Base-by-base conservation (phyloP, 2,888 invertebrate species). In the Magallana nippona region DNA sequence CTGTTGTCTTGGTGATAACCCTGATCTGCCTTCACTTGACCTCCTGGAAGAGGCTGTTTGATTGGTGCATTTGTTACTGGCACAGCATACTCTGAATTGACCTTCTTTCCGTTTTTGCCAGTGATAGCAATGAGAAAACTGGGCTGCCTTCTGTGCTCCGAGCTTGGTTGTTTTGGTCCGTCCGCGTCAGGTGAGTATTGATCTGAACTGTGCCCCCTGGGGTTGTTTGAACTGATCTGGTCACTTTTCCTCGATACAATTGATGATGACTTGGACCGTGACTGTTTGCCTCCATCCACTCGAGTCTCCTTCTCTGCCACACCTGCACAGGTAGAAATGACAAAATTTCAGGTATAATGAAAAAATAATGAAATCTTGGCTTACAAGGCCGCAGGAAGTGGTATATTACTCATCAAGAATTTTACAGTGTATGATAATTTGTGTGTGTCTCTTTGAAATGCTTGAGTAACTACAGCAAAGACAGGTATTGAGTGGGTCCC, bases 61-160 rank as follows among this genome's bases (percentile, higher is more conserved):
- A 84, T 81, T 13, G 83, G 78, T 17, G 85, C 84, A 80, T 88
- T 88, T 79, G 87, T 86, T 82, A 87, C 87, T 55, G 89, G 89
- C 71, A 89, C 89, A 62, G 87, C 87, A 79, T 90, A 90, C 80
- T 89, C 87, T 5, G 86, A 85, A 13, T 85, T 78, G 81, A 56
- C 56, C 55, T 82, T 79, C 13, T 83, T 83, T 13, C 82, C 83
- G 58, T 85, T 86, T 71, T 89, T 90, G 2, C 87, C 87, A 0
- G 91, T 89, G 80, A 93, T 90, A n/a, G 93, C 93, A 11, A 89
- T 87, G 63, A 93, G 88, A 86, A 92, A 93, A 85, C 93, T 93
- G 8, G 92, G 89, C 87, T 93, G 93, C 10, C 93, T 87, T 27
- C 89, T 84, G 85, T 93, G 93, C 22, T 91, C 90, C 55, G 88